Evolutionary conservation across 2,113 vertebrate species (phyloP).

Genomic region (Poeciliopsis turrubarensis): DNA sequence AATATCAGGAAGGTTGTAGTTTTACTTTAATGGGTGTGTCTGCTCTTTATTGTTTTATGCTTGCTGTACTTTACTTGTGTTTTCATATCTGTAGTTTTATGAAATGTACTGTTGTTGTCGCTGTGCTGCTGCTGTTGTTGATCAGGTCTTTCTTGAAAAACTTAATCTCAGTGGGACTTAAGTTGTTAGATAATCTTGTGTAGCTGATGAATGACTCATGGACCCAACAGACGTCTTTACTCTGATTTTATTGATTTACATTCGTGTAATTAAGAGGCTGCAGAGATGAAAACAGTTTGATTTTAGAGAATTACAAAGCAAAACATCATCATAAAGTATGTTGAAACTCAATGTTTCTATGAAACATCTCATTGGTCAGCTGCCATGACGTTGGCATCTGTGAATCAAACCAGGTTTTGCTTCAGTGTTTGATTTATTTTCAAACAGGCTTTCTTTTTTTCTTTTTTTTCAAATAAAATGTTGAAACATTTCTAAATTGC

Average conservation of each 20-base stretch:
- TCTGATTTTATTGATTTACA: neutral
- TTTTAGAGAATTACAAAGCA: constrained; percentile 3
- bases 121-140: too few relatives aligned
- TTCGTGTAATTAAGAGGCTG: constrained; percentile 5
- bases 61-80: too few relatives aligned
- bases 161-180: too few relatives aligned
- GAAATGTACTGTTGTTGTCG: too few relatives aligned
- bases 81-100: too few relatives aligned
- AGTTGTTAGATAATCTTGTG: neutral
- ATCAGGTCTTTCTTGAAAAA: too few relatives aligned
- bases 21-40: too few relatives aligned
- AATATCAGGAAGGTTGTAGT: too few relatives aligned
- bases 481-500: neutral
- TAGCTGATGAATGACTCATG: neutral
- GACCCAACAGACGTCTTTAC: neutral
- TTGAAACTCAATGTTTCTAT: constrained; percentile 54
- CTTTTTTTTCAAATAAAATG: neutral
- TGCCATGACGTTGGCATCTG: constrained; percentile 13
- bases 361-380: constrained; percentile 60
- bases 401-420: too few relatives aligned
- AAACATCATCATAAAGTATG: constrained; percentile 31
- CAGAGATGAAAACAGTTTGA: constrained; percentile 36
- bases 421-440: neutral
- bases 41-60: too few relatives aligned
- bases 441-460: neutral